phyloP scores from a whole-genome alignment of 2,113 vertebrate species.

The Capreolus pygargus region DNA sequence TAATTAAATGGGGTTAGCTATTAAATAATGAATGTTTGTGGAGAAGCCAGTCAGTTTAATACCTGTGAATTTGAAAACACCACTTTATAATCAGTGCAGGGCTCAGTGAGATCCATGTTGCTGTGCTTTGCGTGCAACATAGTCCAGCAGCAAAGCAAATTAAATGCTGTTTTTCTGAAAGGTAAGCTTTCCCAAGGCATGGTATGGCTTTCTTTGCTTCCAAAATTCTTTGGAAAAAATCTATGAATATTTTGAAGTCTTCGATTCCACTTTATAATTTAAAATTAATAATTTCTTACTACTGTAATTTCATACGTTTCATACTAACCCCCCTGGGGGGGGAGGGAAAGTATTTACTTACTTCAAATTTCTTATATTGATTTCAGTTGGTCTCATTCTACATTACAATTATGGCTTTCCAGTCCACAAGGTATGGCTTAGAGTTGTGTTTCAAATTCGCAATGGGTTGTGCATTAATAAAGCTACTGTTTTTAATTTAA shows the following conservation, averaged over 20 bases:
- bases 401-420: slow-evolving; percentile 64
- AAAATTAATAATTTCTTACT: slow-evolving; percentile 70
- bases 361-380: slow-evolving; percentile 58
- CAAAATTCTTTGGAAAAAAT: slow-evolving; percentile 29
- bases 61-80: not conserved
- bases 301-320: slow-evolving; percentile 69
- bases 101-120: not conserved
- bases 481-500: slow-evolving; percentile 75
- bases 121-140: not conserved
- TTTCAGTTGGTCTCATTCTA: slow-evolving; percentile 69
- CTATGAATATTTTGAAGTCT: slow-evolving; percentile 55
- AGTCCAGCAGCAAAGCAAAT: not conserved
- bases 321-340: slow-evolving; percentile 43
- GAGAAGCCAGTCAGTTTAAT: not conserved
- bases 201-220: not conserved
- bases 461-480: slow-evolving; percentile 60
- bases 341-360: slow-evolving; percentile 37
- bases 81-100: not conserved
- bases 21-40: not conserved
- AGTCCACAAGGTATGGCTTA: slow-evolving; percentile 45
- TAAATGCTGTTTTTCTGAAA: not conserved
- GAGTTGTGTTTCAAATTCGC: slow-evolving; percentile 64
- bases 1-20: slow-evolving; percentile 2
- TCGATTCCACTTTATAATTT: slow-evolving; percentile 67
- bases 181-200: slow-evolving; percentile 26